A percentile compares a stretch with the other conserved stretches of the same genome.
phyloP scores from a whole-genome alignment of 1,140 invertebrate species.

The Halyomorpha halys region DNA sequence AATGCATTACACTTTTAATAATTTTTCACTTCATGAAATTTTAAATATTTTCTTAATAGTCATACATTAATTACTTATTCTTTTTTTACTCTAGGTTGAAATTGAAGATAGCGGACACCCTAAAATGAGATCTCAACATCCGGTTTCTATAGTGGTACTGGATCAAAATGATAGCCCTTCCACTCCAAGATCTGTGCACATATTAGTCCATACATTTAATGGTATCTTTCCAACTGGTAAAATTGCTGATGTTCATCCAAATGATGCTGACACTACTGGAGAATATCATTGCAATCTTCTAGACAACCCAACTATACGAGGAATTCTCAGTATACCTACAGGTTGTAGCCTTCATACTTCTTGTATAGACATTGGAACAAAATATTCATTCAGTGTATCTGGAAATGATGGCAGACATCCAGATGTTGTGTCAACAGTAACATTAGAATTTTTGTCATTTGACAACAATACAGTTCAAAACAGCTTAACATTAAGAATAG shows the following conservation, averaged over 20 bases:
- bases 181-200: conserved; percentile 64
- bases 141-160: conserved; percentile 61
- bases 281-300: conserved; percentile 77
- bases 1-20: no score
- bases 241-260: conserved; percentile 82
- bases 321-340: conserved; percentile 57
- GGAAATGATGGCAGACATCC: conserved; percentile 82
- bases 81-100: conserved; percentile 46
- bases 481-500: conserved; percentile 62
- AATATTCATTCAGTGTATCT: conserved; percentile 63
- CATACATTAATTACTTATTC: not conserved
- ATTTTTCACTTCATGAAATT: no score
- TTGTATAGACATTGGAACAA: conserved; percentile 50
- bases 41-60: not conserved
- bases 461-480: conserved; percentile 72
- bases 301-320: conserved; percentile 43
- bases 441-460: conserved; percentile 68
- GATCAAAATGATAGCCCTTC: conserved; percentile 92
- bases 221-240: conserved; percentile 57
- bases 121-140: conserved; percentile 64
- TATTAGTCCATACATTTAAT: conserved; percentile 69
- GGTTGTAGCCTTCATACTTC: conserved; percentile 68
- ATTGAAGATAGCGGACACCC: conserved; percentile 83
- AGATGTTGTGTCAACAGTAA: conserved; percentile 72
- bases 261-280: conserved; percentile 77